These are phyloP conservation scores for Lochmaea capreae DNA, from an alignment of 2,888 invertebrate genomes.

Conservation along the genomic window DNA sequence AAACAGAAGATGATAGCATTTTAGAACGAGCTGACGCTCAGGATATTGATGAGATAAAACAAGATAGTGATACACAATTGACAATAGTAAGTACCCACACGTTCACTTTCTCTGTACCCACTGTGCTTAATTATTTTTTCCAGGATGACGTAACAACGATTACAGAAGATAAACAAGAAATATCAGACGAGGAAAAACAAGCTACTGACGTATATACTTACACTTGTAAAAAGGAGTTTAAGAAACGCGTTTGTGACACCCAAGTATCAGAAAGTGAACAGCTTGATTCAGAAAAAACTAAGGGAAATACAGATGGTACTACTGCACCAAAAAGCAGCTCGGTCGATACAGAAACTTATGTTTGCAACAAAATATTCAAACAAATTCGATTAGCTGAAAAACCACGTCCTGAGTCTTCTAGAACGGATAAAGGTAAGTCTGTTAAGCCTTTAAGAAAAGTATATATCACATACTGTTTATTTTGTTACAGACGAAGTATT, in stretches of 20 bases:
- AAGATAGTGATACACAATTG: background rate
- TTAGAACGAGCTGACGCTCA: background rate
- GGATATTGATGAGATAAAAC: background rate
- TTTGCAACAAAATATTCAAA: constrained; percentile 1
- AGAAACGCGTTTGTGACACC: background rate
- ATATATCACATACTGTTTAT: too few species aligned
- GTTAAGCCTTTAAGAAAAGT: too few species aligned
- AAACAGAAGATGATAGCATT: background rate
- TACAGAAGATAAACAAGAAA: background rate
- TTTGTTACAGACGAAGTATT: constrained; percentile 6
- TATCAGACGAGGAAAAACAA: background rate
- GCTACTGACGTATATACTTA: background rate
- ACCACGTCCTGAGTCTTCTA: background rate
- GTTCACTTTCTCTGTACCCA: background rate
- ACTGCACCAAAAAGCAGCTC: background rate
- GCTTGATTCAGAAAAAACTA: background rate
- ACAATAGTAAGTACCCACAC: background rate
- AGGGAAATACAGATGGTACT: background rate
- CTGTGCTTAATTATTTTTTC: background rate
- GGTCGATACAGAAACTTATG: background rate
- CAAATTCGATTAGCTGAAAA: too few species aligned
- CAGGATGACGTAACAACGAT: background rate
- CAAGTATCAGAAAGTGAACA: background rate
- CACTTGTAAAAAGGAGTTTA: background rate
- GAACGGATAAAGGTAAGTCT: background rate